A percentile compares a stretch with the other conserved stretches of the same genome.
Conservation (phyloP, 2,113 vertebrate genomes). For the Calyptomena viridis region DNA sequence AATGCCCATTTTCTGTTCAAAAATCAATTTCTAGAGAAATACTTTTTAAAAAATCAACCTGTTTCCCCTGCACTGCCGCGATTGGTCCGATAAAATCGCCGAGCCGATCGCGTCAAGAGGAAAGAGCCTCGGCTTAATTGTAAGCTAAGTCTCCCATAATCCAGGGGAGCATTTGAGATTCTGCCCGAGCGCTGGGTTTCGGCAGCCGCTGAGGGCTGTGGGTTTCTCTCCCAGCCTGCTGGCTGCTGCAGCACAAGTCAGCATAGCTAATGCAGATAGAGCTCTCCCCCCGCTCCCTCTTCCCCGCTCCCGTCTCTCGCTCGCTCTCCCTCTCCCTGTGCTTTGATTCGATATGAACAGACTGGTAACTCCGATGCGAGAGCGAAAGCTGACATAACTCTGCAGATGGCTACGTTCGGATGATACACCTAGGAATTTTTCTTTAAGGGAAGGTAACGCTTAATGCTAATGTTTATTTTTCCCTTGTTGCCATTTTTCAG, state of each 20-base stretch:
- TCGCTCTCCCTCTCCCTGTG: constrained; percentile 32
- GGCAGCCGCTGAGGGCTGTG: constrained; percentile 74
- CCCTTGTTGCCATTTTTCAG: constrained; percentile 87
- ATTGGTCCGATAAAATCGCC: constrained; percentile 80
- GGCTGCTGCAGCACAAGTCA: constrained; percentile 85
- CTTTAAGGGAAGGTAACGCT: constrained; percentile 70
- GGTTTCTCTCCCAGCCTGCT: constrained; percentile 78
- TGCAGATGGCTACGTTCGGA: constrained; percentile 78
- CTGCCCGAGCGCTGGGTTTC: constrained; percentile 74
- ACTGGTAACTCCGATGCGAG: constrained; percentile 75
- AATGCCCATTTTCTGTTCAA: neutral
- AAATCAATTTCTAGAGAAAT: constrained; percentile 21
- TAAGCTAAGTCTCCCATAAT: constrained; percentile 88
- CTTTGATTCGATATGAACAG: constrained; percentile 81
- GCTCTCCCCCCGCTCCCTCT: constrained; percentile 23
- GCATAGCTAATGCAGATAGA: constrained; percentile 82
- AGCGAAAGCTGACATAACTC: constrained; percentile 80
- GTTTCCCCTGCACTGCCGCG: constrained; percentile 65
- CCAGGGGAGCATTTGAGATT: constrained; percentile 87
- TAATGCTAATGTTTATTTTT: constrained; percentile 77
- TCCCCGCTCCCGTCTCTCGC: neutral
- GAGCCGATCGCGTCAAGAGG: constrained; percentile 87
- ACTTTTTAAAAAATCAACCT: constrained; percentile 67
- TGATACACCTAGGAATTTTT: constrained; percentile 76
- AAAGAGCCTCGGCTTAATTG: constrained; percentile 90